Evolutionary conservation across 2,797 vertebrate species (phyloP).

Genomic region (Spheniscus humboldti): DNA sequence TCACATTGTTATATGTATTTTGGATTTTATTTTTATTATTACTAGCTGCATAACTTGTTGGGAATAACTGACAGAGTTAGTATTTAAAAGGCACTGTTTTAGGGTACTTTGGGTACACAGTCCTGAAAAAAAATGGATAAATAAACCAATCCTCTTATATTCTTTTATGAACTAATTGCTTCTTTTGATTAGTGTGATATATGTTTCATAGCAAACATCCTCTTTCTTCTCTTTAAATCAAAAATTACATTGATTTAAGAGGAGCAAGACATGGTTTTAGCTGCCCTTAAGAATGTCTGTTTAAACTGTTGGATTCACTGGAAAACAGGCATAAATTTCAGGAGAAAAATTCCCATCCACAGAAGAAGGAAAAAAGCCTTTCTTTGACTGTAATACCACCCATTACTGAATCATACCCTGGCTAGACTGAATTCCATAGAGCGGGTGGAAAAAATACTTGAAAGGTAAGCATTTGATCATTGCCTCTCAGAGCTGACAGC

Average conservation of each 20-base stretch:
- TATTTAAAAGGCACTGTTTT: background rate
- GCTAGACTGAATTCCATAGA: background rate
- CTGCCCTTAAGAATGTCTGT: background rate
- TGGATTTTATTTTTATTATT: background rate
- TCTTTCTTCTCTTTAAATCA: background rate
- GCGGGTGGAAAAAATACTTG: background rate
- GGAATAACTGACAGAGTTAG: background rate
- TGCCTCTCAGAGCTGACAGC: background rate
- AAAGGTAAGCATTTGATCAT: background rate
- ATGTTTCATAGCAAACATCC: background rate
- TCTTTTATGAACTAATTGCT: background rate
- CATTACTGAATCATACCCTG: background rate
- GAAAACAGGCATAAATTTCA: background rate
- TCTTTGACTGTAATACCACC: background rate
- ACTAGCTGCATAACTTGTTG: background rate
- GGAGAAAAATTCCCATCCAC: background rate
- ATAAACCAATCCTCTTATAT: background rate
- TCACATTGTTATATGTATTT: background rate
- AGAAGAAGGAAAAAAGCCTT: background rate
- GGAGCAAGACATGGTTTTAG: background rate
- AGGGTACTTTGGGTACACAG: background rate
- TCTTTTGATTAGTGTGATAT: background rate
- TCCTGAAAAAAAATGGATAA: background rate
- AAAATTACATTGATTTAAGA: background rate
- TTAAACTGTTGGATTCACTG: background rate